Evolutionary conservation across 2,113 vertebrate genomes (phyloP), one percentile per base, ranked within the genome.

Genomic region (Marmota flaviventris): DNA sequence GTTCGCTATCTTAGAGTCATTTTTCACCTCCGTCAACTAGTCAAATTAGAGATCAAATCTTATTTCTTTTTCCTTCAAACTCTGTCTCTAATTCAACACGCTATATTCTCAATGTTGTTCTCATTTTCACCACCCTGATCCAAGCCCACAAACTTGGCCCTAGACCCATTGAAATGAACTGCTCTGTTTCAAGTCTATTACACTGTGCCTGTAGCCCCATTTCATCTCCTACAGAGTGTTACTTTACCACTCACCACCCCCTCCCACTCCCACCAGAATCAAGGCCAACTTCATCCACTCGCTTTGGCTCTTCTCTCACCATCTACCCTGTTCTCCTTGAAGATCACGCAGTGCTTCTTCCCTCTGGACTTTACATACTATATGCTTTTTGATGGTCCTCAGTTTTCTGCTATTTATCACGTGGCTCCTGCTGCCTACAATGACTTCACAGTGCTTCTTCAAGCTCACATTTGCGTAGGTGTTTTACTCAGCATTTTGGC

Each of bases 1-100:
- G 11, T 13, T 77, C 12, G 61, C 13, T 65, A 42, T 82, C 51
- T 84, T 83, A 70, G 11, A 72, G 10, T 51, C 12, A 58, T 77
- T 85, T 94, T 94, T 79, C 67, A 84, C 27, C 18, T 88, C 5
- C 39, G 81, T 39, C 67, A 89, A 51, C n/a, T 78, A 9, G 16
- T 48, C 65, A 76, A 85, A 79, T 72, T 22, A 72, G 53, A 88
- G 82, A 58, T 89, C 32, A 85, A 87, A 72, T 56, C 37, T 22
- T 70, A n/a, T 48, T 83, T 11, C 4, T 11, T 90, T 16, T 86
- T 79, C 56, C 32, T 91, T 93, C 69, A 83, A 67, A 83, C 14
- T 67, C 2, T 73, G 5, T 51, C 86, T 96, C 17, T 85, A 37
- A 69, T 79, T 45, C 20, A 42, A 58, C 25, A 3, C 29, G 11